A percentile compares a stretch with the other conserved stretches of the same genome.
Conservation (phyloP, 2,888 invertebrate species). For the Hybos culiciformis region DNA sequence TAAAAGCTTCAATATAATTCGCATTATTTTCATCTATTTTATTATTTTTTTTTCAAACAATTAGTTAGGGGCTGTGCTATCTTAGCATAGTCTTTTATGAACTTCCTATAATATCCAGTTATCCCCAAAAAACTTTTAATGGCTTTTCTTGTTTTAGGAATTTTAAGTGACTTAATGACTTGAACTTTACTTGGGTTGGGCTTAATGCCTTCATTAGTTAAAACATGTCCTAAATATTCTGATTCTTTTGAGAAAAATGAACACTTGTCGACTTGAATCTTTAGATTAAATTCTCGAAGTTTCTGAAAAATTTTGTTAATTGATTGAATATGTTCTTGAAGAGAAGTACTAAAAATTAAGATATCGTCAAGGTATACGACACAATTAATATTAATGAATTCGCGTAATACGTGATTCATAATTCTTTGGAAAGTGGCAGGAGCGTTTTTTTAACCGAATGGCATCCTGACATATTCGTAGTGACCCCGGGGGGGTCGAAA, state of each 20-base stretch:
- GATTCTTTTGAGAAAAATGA: constrained; percentile 9
- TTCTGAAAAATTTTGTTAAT: constrained; percentile 5
- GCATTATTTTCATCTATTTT: not conserved
- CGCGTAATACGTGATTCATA: constrained; percentile 7
- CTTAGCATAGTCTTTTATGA: constrained; percentile 5
- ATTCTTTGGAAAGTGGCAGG: constrained; percentile 9
- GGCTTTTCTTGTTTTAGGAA: constrained; percentile 7
- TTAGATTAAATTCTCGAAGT: constrained; percentile 6
- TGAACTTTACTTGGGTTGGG: constrained; percentile 6
- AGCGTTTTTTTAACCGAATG: constrained; percentile 5
- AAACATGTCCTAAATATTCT: constrained; percentile 7
- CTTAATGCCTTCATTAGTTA: constrained; percentile 3
- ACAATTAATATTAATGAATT: constrained; percentile 6
- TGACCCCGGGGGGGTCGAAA: constrained; percentile 4
- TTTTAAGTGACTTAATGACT: constrained; percentile 1
- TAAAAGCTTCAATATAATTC: constrained; percentile 3
- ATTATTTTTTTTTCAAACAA: constrained; percentile 8
- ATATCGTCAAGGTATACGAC: constrained; percentile 8
- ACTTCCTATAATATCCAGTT: constrained; percentile 1
- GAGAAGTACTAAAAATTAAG: constrained; percentile 6
- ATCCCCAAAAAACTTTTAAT: constrained; percentile 5
- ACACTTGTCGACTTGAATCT: constrained; percentile 8
- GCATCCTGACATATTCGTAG: constrained; percentile 4
- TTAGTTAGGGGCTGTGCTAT: constrained; percentile 6
- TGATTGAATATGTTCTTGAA: constrained; percentile 8